Conservation (phyloP, 2,888 invertebrate species). For the Philhelius pedissequus region DNA sequence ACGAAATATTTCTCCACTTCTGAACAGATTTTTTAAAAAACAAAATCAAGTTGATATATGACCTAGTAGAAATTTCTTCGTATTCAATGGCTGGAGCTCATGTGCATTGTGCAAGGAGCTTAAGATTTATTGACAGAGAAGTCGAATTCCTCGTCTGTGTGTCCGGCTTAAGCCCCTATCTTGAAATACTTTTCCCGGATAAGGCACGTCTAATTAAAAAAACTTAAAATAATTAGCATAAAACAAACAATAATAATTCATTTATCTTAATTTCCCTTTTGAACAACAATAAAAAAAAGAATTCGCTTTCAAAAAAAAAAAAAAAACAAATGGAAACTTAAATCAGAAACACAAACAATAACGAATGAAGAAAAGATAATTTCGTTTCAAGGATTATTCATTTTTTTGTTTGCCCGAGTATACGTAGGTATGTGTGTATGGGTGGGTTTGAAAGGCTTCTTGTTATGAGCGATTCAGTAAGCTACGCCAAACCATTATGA, state of each 20-base stretch:
- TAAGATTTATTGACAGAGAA: too few species aligned
- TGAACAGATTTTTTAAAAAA: too few species aligned
- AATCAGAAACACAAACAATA: slow-evolving; percentile 40
- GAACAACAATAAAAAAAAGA: not conserved
- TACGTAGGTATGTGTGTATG: not conserved
- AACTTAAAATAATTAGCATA: not conserved
- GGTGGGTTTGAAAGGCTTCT: slow-evolving; percentile 4
- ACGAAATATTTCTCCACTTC: too few species aligned
- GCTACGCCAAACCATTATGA: slow-evolving; percentile 26
- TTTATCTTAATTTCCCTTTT: slow-evolving; percentile 32
- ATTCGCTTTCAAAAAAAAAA: not conserved
- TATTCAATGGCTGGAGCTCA: too few species aligned
- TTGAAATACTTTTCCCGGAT: not conserved
- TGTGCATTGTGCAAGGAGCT: too few species aligned
- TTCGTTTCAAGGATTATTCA: not conserved
- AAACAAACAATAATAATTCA: not conserved
- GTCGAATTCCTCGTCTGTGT: not conserved
- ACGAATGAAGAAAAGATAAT: slow-evolving; percentile 21
- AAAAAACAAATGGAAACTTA: slow-evolving; percentile 43
- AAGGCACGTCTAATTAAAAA: slow-evolving; percentile 7
- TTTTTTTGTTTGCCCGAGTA: not conserved
- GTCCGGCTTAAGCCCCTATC: not conserved
- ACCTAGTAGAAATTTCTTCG: too few species aligned
- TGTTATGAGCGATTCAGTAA: slow-evolving; percentile 32
- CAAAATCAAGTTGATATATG: too few species aligned